phyloP scores from a whole-genome alignment of 2,797 vertebrate species.

The Acrossocheilus fasciatus region DNA sequence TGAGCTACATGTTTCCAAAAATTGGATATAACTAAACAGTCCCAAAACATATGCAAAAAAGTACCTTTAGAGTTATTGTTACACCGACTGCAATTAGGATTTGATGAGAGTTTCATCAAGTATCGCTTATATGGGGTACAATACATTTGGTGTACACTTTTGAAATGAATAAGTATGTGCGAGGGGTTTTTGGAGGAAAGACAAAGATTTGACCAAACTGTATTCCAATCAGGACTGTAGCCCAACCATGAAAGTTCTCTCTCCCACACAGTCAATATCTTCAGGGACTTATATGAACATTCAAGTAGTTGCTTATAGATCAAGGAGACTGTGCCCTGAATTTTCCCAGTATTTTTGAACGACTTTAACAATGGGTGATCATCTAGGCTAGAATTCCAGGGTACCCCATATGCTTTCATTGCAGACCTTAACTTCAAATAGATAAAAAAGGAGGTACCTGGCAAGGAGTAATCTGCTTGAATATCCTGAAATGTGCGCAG shows the following conservation, averaged over 20 bases:
- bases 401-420: neutral
- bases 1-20: neutral
- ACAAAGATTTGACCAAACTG: neutral
- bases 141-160: neutral
- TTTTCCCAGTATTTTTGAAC: neutral
- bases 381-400: neutral
- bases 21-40: too few species aligned
- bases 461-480: neutral
- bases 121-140: neutral
- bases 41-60: too few species aligned
- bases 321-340: neutral
- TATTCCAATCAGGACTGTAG: neutral
- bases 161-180: neutral
- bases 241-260: neutral
- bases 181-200: neutral
- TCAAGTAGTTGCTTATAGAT: neutral
- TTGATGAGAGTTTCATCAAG: neutral
- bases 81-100: neutral
- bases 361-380: constrained; percentile 1
- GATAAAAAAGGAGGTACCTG: neutral
- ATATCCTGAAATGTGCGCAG: too few species aligned
- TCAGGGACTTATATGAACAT: neutral
- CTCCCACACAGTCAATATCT: neutral
- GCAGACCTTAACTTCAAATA: neutral
- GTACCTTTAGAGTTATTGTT: too few species aligned